Percentiles rank a stretch among this genome's conserved stretches.
These are phyloP conservation scores for Galerucella nymphaeae DNA, from an alignment of 2,888 invertebrate species.

Conservation along the genomic window DNA sequence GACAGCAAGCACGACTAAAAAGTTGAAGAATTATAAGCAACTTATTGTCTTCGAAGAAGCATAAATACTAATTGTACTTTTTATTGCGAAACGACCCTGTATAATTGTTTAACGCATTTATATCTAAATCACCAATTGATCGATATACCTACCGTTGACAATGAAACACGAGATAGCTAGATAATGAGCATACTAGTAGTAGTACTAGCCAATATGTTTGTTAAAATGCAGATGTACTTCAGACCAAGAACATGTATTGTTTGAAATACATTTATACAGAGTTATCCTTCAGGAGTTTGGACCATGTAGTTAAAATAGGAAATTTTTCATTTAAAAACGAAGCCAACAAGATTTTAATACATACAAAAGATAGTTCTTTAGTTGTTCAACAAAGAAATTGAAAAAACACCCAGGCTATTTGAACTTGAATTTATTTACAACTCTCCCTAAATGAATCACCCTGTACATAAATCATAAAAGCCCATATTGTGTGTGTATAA, in stretches of 20 bases:
- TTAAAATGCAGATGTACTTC: constrained; percentile 1
- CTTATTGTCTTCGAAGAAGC: constrained; percentile 1
- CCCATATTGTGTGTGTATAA: too few species aligned
- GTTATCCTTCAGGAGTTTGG: too few species aligned
- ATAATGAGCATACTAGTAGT: constrained; percentile 21
- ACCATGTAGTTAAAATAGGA: too few species aligned
- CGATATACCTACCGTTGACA: constrained; percentile 15
- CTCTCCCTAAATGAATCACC: too few species aligned
- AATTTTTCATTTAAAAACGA: too few species aligned
- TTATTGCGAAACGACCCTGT: constrained; percentile 18
- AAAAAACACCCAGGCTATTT: too few species aligned
- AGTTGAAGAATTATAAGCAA: background rate
- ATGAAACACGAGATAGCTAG: constrained; percentile 26
- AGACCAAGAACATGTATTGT: constrained; percentile 8
- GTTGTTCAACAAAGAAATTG: too few species aligned
- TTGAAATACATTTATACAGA: background rate
- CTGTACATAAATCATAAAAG: too few species aligned
- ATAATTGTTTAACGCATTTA: background rate
- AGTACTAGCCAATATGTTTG: constrained; percentile 16
- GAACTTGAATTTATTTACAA: too few species aligned
- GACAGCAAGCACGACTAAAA: background rate
- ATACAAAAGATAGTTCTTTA: too few species aligned
- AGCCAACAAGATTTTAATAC: too few species aligned
- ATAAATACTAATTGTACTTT: background rate
- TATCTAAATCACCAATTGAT: constrained; percentile 24